These are phyloP conservation scores for Neodiprion virginianus DNA, from an alignment of 1,140 invertebrate species.

Conservation along the genomic window DNA sequence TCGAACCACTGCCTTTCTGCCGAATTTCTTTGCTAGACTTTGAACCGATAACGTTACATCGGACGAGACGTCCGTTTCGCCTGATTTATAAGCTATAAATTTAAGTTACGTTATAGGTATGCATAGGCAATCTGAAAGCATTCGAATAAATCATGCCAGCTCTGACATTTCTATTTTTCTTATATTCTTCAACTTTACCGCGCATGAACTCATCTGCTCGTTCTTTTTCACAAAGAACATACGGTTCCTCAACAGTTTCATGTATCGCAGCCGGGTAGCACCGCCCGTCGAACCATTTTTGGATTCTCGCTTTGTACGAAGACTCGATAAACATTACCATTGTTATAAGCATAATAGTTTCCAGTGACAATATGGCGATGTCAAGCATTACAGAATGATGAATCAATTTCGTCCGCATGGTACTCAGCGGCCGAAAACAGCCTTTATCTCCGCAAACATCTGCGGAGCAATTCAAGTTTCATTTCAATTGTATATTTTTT, in stretches of 20 bases:
- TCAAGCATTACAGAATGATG: conserved; percentile 33
- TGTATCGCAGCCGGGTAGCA: background rate
- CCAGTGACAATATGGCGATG: conserved; percentile 28
- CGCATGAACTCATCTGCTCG: conserved; percentile 28
- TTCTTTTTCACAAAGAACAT: conserved; percentile 25
- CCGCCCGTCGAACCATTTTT: background rate
- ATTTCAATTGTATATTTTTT: background rate
- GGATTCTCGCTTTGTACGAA: background rate
- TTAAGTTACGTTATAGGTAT: background rate
- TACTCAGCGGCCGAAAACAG: conserved; percentile 28
- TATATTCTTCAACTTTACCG: conserved; percentile 14
- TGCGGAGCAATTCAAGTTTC: conserved; percentile 10
- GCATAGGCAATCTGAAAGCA: too few relatives aligned
- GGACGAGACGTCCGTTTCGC: conserved; percentile 12
- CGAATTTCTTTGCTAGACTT: conserved; percentile 27
- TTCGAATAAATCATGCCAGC: too few relatives aligned
- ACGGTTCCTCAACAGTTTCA: background rate
- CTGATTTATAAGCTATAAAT: conserved; percentile 26
- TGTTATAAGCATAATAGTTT: conserved; percentile 21
- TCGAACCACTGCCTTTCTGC: conserved; percentile 18
- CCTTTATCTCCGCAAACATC: conserved; percentile 9
- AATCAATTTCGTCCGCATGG: conserved; percentile 27
- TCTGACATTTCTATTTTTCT: too few relatives aligned
- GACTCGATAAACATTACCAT: conserved; percentile 1
- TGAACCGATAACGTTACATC: conserved; percentile 28